Base-by-base conservation (phyloP, 2,113 vertebrate species). In the Stegastes partitus region DNA sequence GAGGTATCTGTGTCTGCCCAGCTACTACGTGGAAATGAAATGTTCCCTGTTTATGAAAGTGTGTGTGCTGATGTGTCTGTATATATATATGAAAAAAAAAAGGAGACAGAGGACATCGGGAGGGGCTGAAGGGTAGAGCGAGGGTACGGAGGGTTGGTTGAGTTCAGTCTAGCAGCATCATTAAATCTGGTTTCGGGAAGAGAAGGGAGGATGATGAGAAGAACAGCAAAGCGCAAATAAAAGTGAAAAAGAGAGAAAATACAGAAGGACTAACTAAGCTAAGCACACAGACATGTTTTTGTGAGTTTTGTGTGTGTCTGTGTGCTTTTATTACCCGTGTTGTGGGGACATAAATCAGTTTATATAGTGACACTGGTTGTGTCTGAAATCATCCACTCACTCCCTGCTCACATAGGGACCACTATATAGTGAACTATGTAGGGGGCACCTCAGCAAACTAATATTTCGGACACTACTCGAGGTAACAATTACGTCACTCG, bases 111-210 rank as follows among this genome's bases (percentile, higher is more conserved):
- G 42, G 78, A 66, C 55, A 68, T 19, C 42, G 45, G 72, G 53
- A 65, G 72, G 45, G 57, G 55, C 75, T 58, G 63, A 69, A 61
- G 74, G 77, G 80, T 77, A 42, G 4, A 73, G 56, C 70, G 74
- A 67, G 79, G 63, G 75, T 51, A 67, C 25, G 54, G 44, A 62
- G 80, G 61, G 70, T 75, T 44, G 56, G 55, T 22, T 49, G 58
- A 73, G 74, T 42, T 81, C 55, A 81, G 57, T 28, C 11, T 28
- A n/a, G 53, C 56, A 51, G 68, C 74, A 45, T 85, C 53, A 74
- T 87, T 83, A 74, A 78, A 82, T 6, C 26, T 14, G 54, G 34
- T 74, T 80, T 53, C 34, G 18, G 28, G 39, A 55, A 28, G 55
- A 25, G 54, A 54, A 11, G 21, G 47, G 5, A 59, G 37, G 44